Percentiles rank a stretch among this genome's conserved stretches.
Conservation (phyloP, 1,140 invertebrate genomes). For the Aricia agestis region DNA sequence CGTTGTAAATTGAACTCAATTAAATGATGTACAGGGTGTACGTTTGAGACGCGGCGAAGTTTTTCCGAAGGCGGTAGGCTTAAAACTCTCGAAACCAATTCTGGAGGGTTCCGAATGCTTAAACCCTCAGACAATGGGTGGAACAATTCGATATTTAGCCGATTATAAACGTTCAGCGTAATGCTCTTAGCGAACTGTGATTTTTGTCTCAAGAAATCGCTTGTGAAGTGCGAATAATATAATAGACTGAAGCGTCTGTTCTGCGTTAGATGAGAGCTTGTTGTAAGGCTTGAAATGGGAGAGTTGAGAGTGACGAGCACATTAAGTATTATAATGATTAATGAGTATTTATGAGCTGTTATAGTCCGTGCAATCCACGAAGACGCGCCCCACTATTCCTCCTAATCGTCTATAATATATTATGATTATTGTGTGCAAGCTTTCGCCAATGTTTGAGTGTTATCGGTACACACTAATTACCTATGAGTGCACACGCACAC, state of each 20-base stretch:
- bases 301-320: too few species aligned
- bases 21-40: slow-evolving; percentile 32
- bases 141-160: slow-evolving; percentile 75
- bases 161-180: slow-evolving; percentile 69
- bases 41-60: slow-evolving; percentile 34
- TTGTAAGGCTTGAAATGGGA: not conserved
- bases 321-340: too few species aligned
- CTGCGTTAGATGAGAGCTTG: not conserved
- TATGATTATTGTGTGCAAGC: too few species aligned
- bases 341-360: too few species aligned
- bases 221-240: slow-evolving; percentile 4
- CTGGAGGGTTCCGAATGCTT: slow-evolving; percentile 59
- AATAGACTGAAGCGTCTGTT: slow-evolving; percentile 26
- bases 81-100: slow-evolving; percentile 73
- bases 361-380: too few species aligned
- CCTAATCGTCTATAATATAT: too few species aligned
- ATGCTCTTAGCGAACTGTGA: slow-evolving; percentile 71
- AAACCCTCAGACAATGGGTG: slow-evolving; percentile 69
- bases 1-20: slow-evolving; percentile 43
- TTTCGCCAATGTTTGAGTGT: too few species aligned
- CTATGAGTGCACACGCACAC: too few species aligned
- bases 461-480: too few species aligned
- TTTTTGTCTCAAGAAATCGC: slow-evolving; percentile 44
- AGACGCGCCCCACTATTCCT: too few species aligned
- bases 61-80: slow-evolving; percentile 67